Evolutionary conservation across 1,140 invertebrate genomes (phyloP), one percentile per base, ranked within the genome.

Genomic region (Mycetomoellerius zeteki): DNA sequence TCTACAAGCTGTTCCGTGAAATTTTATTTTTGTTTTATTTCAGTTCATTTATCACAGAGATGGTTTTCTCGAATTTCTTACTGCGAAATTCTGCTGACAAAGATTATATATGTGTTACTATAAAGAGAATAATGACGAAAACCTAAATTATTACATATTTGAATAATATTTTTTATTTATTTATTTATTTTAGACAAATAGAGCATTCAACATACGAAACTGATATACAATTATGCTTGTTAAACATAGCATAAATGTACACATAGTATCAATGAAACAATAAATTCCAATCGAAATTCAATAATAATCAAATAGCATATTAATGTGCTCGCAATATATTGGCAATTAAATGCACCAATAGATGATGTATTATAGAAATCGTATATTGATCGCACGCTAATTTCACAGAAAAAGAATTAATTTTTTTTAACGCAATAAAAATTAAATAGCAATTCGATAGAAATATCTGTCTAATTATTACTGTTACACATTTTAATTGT

Each of bases 251-350:
- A 24, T 72, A 60, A 72, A 82, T 33, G 30, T 58, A 71, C 30
- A 69, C 14, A 69, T 14, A 30, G 19, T 30, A 73, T 60, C 24
- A 6, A 2, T 56, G 50, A 43, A 69, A 37, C 19, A 43, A 80
- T 54, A 72, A 73, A 73, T 73, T 84, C 19, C 56, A 24, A 60
- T 82, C 54, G 19, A 73, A 52, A 24, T 21, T 37, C 54, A 43
- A 82, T 60, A 75, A 43, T 73, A 84, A 84, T 84, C 14, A 73
- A 73, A 73, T 50, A 30, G 37, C n/a, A 67, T 67, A 67, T 33
- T 67, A 67, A 47, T 30, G 5, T 19, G 8, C 3, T 84, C 10
- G 14, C 54, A 33, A 58, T 19, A 47, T 82, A 72, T 60, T 60
- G 19, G 27, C 37, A 60, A 73, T 84, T 73, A 75, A 84, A 75